Base-by-base conservation (phyloP, 2,888 invertebrate genomes). In the Corythucha ciliata region DNA sequence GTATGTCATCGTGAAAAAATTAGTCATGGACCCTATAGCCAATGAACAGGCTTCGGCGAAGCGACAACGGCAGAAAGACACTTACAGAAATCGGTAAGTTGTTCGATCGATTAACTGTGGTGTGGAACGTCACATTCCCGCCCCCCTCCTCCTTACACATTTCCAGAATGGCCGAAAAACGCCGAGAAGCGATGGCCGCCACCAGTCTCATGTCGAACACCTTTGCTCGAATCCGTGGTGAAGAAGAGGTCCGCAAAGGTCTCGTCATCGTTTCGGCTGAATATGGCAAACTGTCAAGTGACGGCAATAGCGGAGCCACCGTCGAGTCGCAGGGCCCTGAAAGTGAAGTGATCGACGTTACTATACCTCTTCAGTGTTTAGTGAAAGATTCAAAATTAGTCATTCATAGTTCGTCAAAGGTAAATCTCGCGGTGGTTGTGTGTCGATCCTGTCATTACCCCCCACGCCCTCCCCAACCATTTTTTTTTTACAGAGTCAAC, bases 301-400 rank as follows among this genome's bases (percentile, higher is more conserved):
- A 45, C 7, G 27, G 24, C 2, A 2, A 20, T 12, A 3, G 45
- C 14, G 51, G 33, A 25, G 25, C 25, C 3, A 37, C 22, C 16
- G 48, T 37, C 14, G 48, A 48, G 20, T 34, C 44, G 3, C 26
- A 29, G 2, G 36, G 36, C 14, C 33, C 21, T 2, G 49, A 50
- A 16, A 16, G 29, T 21, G 62, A 63, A 62, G 73, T 81, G 3
- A 81, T 92, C 55, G 93, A 96, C 68, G 96, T 96, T 14, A 92
- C 90, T n/a, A 78, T 93, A 62, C 92, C 93, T 1, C 65, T 97
- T 22, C 97, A 97, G 69, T 92, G 93, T 66, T 77, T 94, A 61
- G 87, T 93, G 48, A 88, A 85, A 66, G 87, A 93, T 67, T 87
- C 93, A n/a, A 80, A 82, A 65, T 74, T 97, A 47, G 77, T 84